Base-by-base conservation (phyloP, 2,797 vertebrate genomes). In the Masticophis lateralis region DNA sequence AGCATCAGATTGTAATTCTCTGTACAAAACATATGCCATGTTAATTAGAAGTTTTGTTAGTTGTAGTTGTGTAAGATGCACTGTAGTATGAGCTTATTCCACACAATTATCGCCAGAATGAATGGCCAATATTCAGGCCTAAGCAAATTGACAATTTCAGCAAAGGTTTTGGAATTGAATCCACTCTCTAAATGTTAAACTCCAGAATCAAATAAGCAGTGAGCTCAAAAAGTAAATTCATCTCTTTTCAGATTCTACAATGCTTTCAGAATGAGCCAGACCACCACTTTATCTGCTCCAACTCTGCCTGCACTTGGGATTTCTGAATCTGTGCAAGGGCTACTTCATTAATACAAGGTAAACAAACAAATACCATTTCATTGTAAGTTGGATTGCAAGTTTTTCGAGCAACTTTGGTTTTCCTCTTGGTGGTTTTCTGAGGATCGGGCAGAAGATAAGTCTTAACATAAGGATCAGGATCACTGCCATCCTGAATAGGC, bases 301-400 rank as follows among this genome's bases (percentile, higher is more conserved):
- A 59, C 16, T 56, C 60, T 87, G 60, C 32, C 18, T 87, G 14
- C 28, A 2, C 27, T 59, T 92, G 59, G 22, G 53, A 14, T 56
- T 32, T 74, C 28, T 53, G 10, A 51, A 13, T n/a, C 37, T 83
- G 16, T 66, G 3, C 32, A 13, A 61, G 63, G 14, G 8, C 51
- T 63, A 43, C 18, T 16, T 86, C 32, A 12, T 61, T 56, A 47
- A 86, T 20, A 53, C 9, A 83, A 89, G 51, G 16, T 18, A 10
- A n/a, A 37, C 4, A 63, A 27, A 28, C 43, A 92, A 94, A 11
- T 96, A 99, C 99, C 99, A 99, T 99, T 97, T 99, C 98, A 13
- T 99, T 99, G 97, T 99, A 99, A 60, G 99, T 99, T 87, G 99
- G 99, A 97, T 99, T 99, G 96, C 99, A 99, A 87, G 99, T 99